Evolutionary conservation across 2,888 invertebrate species (phyloP).

Genomic region (Syritta pipiens): DNA sequence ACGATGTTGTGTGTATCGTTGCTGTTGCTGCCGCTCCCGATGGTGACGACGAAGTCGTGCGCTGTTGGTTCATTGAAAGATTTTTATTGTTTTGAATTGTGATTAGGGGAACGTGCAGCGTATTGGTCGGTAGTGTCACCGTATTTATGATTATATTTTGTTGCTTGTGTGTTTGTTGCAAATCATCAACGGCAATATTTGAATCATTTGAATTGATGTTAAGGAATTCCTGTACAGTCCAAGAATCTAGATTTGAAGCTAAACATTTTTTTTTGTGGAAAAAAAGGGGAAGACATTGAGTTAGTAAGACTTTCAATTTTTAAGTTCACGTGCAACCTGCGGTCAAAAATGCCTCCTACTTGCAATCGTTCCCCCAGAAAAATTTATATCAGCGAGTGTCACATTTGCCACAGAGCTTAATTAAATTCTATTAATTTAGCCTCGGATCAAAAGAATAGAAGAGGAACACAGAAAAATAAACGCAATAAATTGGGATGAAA

Average conservation of each 20-base stretch:
- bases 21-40: constrained; percentile 13
- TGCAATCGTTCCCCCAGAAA: background rate
- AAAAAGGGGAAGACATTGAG: constrained; percentile 18
- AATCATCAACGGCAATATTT: constrained; percentile 71
- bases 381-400: constrained; percentile 10
- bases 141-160: constrained; percentile 76
- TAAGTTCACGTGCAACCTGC: background rate
- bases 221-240: constrained; percentile 75
- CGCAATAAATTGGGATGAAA: constrained; percentile 61
- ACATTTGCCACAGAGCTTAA: constrained; percentile 33
- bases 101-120: constrained; percentile 72
- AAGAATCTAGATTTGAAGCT: constrained; percentile 78
- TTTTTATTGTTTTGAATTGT: constrained; percentile 76
- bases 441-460: constrained; percentile 14
- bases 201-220: constrained; percentile 75
- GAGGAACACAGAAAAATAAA: constrained; percentile 24
- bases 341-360: constrained; percentile 35
- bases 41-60: constrained; percentile 45
- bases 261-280: constrained; percentile 25
- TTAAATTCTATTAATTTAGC: constrained; percentile 48
- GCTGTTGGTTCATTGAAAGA: constrained; percentile 73
- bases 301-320: constrained; percentile 7
- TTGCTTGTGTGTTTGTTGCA: constrained; percentile 72
- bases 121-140: constrained; percentile 73
- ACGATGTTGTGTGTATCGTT: constrained; percentile 34